These are phyloP conservation scores for Oopsacas minuta DNA, from an alignment of 37 sponge, comb jelly and placozoan species.

Conservation along the genomic window DNA sequence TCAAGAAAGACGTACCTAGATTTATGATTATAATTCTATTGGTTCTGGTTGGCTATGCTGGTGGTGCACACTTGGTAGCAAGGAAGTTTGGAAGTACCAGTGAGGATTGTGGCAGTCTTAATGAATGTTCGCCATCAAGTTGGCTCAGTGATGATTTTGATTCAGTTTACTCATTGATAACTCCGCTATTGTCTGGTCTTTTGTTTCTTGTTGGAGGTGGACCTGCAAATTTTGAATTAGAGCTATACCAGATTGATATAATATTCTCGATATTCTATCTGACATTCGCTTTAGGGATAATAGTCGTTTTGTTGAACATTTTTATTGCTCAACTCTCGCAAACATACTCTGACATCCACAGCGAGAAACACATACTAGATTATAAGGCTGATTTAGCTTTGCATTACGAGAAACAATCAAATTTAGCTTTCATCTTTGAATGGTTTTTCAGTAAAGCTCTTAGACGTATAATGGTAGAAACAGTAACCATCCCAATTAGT, in stretches of 20 bases:
- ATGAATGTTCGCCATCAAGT: not conserved
- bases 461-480: conserved; percentile 12
- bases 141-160: not conserved
- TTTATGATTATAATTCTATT: not conserved
- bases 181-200: not conserved
- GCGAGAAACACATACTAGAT: not conserved
- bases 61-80: not conserved
- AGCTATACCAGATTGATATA: not conserved
- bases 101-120: too few relatives aligned
- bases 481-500: not conserved
- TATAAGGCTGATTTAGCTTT: not conserved
- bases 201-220: not conserved
- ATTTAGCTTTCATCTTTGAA: not conserved
- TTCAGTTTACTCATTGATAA: not conserved
- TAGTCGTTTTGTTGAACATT: not conserved
- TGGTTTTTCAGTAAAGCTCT: conserved; percentile 16
- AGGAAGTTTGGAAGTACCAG: not conserved
- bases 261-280: not conserved
- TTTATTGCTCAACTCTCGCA: conserved; percentile 12
- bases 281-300: not conserved
- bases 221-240: not conserved
- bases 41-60: not conserved
- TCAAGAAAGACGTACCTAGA: conserved; percentile 13
- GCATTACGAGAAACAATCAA: not conserved
- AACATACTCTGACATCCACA: not conserved